phyloP scores from a whole-genome alignment of 2,113 vertebrate genomes.

The Mustela nigripes region DNA sequence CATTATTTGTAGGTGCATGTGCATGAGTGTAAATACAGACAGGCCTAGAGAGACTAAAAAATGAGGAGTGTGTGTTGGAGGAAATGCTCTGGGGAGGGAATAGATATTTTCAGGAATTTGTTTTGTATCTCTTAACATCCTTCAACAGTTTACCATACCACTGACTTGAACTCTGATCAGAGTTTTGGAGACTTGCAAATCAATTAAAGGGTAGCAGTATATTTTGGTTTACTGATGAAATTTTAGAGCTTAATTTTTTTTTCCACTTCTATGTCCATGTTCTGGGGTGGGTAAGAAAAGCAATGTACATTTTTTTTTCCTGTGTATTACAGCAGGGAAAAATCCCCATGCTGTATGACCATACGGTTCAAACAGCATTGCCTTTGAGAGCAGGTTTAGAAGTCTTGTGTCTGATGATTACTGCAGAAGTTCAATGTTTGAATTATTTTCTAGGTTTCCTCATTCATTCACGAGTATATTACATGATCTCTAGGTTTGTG shows the following conservation, averaged over 20 bases:
- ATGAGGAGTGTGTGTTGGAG: neutral
- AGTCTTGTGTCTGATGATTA: neutral
- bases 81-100: neutral
- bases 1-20: constrained; percentile 31
- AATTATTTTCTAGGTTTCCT: neutral
- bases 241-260: constrained; percentile 47
- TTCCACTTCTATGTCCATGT: constrained; percentile 58
- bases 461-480: neutral
- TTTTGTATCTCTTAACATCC: constrained; percentile 31
- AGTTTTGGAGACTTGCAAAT: constrained; percentile 36
- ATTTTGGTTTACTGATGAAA: constrained; percentile 23
- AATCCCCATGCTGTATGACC: neutral
- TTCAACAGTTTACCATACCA: neutral
- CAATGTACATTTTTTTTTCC: constrained; percentile 8
- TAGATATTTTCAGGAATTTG: constrained; percentile 11
- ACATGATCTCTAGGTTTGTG: neutral
- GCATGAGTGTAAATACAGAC: neutral
- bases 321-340: neutral
- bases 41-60: neutral
- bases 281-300: neutral
- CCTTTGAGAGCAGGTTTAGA: constrained; percentile 18
- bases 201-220: constrained; percentile 22
- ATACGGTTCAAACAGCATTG: neutral
- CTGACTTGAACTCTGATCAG: constrained; percentile 39
- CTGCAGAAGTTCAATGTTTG: neutral